Evolutionary conservation across 2,888 invertebrate genomes (phyloP).

Genomic region (Ophioninae sp.): DNA sequence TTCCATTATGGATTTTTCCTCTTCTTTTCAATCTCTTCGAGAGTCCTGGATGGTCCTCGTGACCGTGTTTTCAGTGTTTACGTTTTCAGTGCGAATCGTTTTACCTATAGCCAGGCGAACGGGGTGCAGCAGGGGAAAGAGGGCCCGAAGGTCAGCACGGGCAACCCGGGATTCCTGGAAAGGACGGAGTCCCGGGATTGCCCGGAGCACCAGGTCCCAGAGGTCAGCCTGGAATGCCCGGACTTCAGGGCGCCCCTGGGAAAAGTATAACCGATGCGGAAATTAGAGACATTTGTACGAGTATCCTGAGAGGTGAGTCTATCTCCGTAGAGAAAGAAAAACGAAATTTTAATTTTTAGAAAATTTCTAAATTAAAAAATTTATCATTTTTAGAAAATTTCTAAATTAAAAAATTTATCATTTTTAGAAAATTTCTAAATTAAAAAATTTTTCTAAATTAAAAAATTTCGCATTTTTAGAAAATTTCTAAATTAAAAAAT

Average conservation of each 20-base stretch:
- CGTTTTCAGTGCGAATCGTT: background rate
- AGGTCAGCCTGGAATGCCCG: constrained; percentile 85
- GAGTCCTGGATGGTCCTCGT: background rate
- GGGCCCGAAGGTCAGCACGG: constrained; percentile 84
- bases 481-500: no score
- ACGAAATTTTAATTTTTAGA: no score
- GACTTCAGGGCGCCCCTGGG: constrained; percentile 84
- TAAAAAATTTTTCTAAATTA: no score
- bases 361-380: no score
- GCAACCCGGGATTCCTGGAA: constrained; percentile 83
- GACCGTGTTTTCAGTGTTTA: background rate
- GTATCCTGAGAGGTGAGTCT: constrained; percentile 88
- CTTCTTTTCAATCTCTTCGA: background rate
- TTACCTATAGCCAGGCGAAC: constrained; percentile 82
- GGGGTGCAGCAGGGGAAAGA: constrained; percentile 83
- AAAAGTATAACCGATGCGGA: constrained; percentile 87
- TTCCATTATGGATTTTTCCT: background rate
- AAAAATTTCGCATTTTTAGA: no score
- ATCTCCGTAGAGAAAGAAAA: background rate
- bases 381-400: no score
- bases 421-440: no score
- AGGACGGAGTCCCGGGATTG: constrained; percentile 83
- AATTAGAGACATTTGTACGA: constrained; percentile 90
- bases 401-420: no score
- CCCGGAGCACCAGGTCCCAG: constrained; percentile 84